These are phyloP conservation scores for Ploceus nigricollis DNA, from an alignment of 2,113 vertebrate genomes.

Conservation along the genomic window DNA sequence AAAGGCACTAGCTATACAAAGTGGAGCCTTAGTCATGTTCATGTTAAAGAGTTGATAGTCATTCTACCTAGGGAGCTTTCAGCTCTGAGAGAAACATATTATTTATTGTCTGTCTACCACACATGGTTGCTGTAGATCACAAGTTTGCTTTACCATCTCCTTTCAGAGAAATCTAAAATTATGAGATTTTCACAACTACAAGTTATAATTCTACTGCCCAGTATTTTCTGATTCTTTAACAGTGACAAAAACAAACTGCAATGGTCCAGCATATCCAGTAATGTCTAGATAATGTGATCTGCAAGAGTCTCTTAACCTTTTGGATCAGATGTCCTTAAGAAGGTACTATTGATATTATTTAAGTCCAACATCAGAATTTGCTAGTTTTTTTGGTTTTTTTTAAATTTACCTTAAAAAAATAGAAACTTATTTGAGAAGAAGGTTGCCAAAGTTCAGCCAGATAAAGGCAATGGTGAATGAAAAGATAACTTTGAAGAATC, in stretches of 20 bases:
- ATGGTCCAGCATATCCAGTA: neutral
- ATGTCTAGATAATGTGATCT: neutral
- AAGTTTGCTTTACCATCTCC: neutral
- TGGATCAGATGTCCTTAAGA: neutral
- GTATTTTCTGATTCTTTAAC: neutral
- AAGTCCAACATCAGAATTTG: neutral
- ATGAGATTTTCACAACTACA: neutral
- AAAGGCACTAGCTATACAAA: neutral
- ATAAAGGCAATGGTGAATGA: neutral
- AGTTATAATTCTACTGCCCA: neutral
- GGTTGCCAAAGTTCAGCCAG: neutral
- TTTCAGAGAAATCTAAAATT: neutral
- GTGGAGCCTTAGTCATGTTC: neutral
- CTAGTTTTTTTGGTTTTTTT: neutral
- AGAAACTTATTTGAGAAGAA: neutral
- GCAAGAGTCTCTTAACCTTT: neutral
- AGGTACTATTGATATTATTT: neutral
- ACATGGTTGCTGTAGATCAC: neutral
- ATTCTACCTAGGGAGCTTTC: neutral
- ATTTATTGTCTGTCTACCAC: neutral
- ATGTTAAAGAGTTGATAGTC: neutral
- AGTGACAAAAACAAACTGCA: neutral
- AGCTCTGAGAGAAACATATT: neutral
- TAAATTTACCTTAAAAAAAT: neutral
- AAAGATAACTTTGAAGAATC: neutral